Evolutionary conservation across 1,140 invertebrate species (phyloP).

Genomic region (Bombus waltoni): DNA sequence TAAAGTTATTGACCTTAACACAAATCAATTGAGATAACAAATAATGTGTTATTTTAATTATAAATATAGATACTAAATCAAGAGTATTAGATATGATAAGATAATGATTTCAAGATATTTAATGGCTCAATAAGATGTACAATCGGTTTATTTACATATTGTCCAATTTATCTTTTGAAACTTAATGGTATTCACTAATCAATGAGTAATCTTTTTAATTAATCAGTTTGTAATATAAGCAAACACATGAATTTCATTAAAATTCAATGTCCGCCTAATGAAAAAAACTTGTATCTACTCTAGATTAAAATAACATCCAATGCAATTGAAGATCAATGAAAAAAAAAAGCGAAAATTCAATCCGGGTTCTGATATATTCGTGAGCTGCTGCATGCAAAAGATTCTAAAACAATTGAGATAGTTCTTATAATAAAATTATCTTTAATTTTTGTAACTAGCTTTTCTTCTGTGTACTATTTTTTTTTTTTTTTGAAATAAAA

Average conservation of each 20-base stretch:
- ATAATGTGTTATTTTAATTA: neutral
- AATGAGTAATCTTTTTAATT: neutral
- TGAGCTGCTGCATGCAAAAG: too few species aligned
- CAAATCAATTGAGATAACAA: neutral
- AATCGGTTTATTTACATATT: neutral
- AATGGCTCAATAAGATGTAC: neutral
- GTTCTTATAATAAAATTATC: neutral
- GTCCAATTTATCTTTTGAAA: neutral
- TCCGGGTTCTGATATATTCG: too few species aligned
- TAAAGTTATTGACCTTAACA: neutral
- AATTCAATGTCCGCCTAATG: neutral
- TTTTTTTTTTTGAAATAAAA: neutral
- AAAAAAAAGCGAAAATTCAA: too few species aligned
- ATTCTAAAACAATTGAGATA: too few species aligned
- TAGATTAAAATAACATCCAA: neutral
- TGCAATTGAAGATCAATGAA: neutral
- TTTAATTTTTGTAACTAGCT: neutral
- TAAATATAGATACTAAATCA: neutral
- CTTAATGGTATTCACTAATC: neutral
- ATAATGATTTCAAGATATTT: neutral
- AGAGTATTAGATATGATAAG: neutral
- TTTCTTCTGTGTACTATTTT: neutral
- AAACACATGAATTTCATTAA: neutral
- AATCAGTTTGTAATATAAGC: neutral
- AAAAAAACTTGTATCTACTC: neutral